Conservation (phyloP, 2,113 vertebrate species). For the Pampusana beccarii region DNA sequence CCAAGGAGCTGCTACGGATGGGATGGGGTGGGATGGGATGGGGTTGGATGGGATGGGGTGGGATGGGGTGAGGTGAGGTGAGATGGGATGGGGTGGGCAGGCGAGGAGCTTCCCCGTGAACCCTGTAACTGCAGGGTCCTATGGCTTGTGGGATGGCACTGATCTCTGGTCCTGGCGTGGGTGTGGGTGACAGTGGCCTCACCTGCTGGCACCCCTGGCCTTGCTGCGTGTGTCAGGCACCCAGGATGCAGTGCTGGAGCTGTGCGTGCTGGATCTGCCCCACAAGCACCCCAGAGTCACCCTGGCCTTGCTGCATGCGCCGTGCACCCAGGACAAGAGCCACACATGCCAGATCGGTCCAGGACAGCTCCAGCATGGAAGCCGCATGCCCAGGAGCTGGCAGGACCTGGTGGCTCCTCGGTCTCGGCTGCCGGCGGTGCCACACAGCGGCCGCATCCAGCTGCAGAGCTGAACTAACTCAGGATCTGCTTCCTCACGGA, state of each 20-base stretch:
- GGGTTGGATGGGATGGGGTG: too few relatives aligned
- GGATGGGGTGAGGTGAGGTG: too few relatives aligned
- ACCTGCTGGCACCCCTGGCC: neutral
- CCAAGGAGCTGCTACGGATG: neutral
- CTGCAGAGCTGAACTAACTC: neutral
- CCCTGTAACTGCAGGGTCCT: neutral
- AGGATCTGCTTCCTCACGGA: neutral
- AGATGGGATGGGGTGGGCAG: neutral
- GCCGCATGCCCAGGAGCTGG: fast-evolving
- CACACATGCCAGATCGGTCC: fast-evolving
- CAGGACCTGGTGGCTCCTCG: neutral
- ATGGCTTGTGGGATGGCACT: neutral
- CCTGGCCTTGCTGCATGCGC: neutral
- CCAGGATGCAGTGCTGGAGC: neutral
- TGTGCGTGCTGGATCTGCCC: fast-evolving
- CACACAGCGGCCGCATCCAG: fast-evolving
- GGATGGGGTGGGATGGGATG: too few relatives aligned
- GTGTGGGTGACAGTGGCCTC: neutral
- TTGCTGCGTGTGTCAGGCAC: fast-evolving
- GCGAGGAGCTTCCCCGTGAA: fast-evolving
- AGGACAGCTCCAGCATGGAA: fast-evolving
- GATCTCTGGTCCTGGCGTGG: fast-evolving
- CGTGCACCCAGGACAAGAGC: fast-evolving
- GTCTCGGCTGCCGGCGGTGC: neutral
- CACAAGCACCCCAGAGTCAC: neutral